Conservation (phyloP, 2,888 invertebrate species). For the Formica aserva region DNA sequence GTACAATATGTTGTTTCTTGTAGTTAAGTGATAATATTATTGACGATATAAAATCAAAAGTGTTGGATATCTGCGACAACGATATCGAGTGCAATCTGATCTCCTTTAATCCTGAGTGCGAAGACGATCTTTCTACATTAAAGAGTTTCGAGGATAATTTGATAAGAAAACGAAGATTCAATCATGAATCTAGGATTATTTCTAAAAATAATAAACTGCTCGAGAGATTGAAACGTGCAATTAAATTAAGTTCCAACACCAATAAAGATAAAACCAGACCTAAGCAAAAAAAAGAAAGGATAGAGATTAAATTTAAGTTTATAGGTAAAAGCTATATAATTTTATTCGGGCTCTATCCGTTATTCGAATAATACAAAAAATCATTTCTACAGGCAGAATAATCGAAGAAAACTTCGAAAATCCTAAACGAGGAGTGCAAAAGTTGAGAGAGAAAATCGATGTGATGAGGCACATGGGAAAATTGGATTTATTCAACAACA, state of each 20-base stretch:
- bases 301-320: conserved; percentile 81
- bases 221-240: conserved; percentile 24
- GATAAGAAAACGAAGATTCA: conserved; percentile 56
- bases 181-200: neutral
- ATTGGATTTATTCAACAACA: conserved; percentile 75
- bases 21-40: conserved; percentile 81
- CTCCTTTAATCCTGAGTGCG: conserved; percentile 74
- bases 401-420: conserved; percentile 78
- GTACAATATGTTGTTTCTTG: conserved; percentile 16
- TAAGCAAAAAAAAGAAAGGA: conserved; percentile 72
- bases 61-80: conserved; percentile 78
- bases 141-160: conserved; percentile 50
- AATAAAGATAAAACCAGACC: conserved; percentile 55
- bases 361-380: neutral
- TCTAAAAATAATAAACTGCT: neutral
- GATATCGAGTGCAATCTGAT: conserved; percentile 79
- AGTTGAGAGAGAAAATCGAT: conserved; percentile 76
- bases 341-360: neutral
- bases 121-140: conserved; percentile 60
- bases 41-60: conserved; percentile 74
- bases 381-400: conserved; percentile 76
- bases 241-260: conserved; percentile 53
- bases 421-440: conserved; percentile 74
- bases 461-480: conserved; percentile 73
- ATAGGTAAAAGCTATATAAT: conserved; percentile 71